Percentiles rank a stretch among this genome's conserved stretches.
Evolutionary conservation across 2,113 vertebrate species (phyloP).

Genomic region (Mirounga angustirostris): DNA sequence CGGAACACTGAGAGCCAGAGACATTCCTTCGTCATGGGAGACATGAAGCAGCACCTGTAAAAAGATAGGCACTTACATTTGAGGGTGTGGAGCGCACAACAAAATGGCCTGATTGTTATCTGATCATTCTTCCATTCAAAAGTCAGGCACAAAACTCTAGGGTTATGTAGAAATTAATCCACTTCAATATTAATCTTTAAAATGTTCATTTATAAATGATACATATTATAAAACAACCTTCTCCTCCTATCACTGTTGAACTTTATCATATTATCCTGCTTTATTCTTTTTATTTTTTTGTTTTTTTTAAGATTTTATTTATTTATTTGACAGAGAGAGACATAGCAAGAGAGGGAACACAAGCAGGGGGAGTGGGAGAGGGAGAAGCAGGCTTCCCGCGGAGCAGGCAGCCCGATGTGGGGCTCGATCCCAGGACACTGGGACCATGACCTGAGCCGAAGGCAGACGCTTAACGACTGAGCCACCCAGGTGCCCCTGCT

Average conservation of each 20-base stretch:
- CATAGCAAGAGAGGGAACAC: too few species aligned
- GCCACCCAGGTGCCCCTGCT: background rate
- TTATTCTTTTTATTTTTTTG: background rate
- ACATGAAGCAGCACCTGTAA: background rate
- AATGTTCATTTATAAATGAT: background rate
- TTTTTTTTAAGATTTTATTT: too few species aligned
- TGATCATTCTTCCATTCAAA: background rate
- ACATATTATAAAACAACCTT: background rate
- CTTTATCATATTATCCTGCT: background rate
- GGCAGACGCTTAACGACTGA: too few species aligned
- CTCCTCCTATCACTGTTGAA: background rate
- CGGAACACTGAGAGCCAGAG: background rate
- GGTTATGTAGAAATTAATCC: background rate
- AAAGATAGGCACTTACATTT: background rate
- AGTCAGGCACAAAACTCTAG: background rate
- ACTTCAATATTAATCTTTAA: background rate
- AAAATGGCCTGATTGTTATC: background rate
- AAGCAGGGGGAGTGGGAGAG: too few species aligned
- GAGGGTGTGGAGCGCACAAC: background rate
- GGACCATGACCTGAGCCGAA: too few species aligned
- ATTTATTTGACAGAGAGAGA: too few species aligned
- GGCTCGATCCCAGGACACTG: too few species aligned
- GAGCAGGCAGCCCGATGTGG: too few species aligned
- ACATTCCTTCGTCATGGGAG: background rate
- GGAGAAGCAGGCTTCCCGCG: too few species aligned